Evolutionary conservation across 2,888 invertebrate species (phyloP).

Genomic region (Aethes cnicana): DNA sequence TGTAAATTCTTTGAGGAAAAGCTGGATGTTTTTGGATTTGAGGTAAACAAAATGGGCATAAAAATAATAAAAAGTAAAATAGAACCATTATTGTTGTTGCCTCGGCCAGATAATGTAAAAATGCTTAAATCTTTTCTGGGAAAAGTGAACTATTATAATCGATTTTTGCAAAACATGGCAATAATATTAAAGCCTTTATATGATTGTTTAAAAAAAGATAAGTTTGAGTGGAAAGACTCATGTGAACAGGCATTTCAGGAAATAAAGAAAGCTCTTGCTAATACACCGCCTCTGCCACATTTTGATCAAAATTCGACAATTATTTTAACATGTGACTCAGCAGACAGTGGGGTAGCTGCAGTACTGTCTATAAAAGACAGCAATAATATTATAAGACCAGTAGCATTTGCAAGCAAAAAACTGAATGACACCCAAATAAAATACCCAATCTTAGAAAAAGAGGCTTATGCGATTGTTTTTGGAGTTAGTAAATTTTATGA

Average conservation of each 20-base stretch:
- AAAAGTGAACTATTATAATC: conserved; percentile 7
- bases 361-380: too few relatives aligned
- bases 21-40: background rate
- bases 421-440: conserved; percentile 4
- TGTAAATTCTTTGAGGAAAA: background rate
- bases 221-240: too few relatives aligned
- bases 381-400: too few relatives aligned
- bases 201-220: too few relatives aligned
- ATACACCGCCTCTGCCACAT: too few relatives aligned
- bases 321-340: too few relatives aligned
- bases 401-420: too few relatives aligned
- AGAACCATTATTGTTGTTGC: background rate
- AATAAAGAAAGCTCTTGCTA: too few relatives aligned
- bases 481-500: conserved; percentile 32
- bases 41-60: background rate
- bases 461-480: conserved; percentile 34
- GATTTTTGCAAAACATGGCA: conserved; percentile 32
- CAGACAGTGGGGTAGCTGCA: too few relatives aligned
- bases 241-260: too few relatives aligned
- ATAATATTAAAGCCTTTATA: conserved; percentile 36
- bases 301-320: too few relatives aligned
- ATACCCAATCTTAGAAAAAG: conserved; percentile 34
- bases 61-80: background rate
- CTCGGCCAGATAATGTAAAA: background rate
- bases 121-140: background rate